These are phyloP conservation scores for Sebastes schlegelii DNA, from an alignment of 2,113 vertebrate species.

Conservation along the genomic window DNA sequence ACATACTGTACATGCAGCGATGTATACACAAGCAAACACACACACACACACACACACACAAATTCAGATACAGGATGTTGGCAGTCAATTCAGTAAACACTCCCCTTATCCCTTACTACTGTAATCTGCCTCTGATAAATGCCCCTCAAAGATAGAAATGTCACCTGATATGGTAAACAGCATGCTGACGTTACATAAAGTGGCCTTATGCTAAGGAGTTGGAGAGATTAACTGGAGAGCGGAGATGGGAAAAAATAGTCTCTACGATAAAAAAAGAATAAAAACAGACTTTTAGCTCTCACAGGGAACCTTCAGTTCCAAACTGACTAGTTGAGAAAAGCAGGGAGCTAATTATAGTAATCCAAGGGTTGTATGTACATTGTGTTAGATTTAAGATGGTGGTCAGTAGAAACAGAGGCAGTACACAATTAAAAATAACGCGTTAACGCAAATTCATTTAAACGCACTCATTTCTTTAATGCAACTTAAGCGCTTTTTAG, in stretches of 20 bases:
- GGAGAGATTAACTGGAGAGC: conserved; percentile 74
- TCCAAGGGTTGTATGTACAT: conserved; percentile 10
- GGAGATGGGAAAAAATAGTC: conserved; percentile 66
- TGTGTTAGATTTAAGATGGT: conserved; percentile 20
- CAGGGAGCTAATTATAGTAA: conserved; percentile 32
- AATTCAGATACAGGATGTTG: conserved; percentile 76
- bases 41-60: conserved; percentile 53
- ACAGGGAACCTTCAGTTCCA: conserved; percentile 41
- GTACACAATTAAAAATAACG: conserved; percentile 19
- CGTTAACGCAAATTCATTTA: too few relatives aligned
- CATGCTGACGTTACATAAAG: conserved; percentile 79
- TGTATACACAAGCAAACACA: conserved; percentile 66
- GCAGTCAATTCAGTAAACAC: conserved; percentile 85
- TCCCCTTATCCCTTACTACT: conserved; percentile 81
- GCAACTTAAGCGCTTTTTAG: too few relatives aligned
- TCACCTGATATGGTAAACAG: conserved; percentile 85
- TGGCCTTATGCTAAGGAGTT: conserved; percentile 78
- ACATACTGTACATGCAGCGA: conserved; percentile 58
- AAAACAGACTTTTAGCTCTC: conserved; percentile 33
- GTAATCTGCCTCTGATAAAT: conserved; percentile 86
- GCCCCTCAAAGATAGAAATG: conserved; percentile 84
- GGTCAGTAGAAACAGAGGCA: conserved; percentile 1
- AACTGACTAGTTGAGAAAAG: conserved; percentile 37
- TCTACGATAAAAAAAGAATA: conserved; percentile 55
- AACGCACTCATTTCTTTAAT: too few relatives aligned